phyloP scores from a whole-genome alignment of 2,888 invertebrate genomes.

The Monoplex corrugatus region DNA sequence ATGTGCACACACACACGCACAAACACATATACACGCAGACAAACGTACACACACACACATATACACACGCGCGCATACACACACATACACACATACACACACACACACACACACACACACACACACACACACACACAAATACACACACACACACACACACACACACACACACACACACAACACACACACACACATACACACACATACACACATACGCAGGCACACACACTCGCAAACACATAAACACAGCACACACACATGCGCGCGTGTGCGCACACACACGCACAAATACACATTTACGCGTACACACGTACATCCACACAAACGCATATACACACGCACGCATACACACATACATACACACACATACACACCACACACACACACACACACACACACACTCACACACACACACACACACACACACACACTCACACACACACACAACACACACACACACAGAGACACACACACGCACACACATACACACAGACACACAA shows the following conservation, averaged over 20 bases:
- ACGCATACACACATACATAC: not conserved
- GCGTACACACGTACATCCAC: not conserved
- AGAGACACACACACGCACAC: not conserved
- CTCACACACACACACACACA: not conserved
- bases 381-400: not conserved
- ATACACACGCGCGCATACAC: constrained; percentile 21
- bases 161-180: no score
- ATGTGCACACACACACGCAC: constrained; percentile 10
- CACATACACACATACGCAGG: no score
- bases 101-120: constrained; percentile 32
- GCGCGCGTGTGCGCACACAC: not conserved
- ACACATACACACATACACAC: constrained; percentile 30
- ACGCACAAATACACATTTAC: not conserved
- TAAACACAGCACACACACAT: not conserved
- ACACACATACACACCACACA: not conserved
- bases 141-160: not conserved
- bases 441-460: not conserved
- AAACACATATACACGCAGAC: constrained; percentile 25
- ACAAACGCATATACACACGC: not conserved
- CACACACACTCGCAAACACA: not conserved
- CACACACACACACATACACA: no score
- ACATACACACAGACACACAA: not conserved
- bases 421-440: not conserved
- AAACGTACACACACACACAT: constrained; percentile 7
- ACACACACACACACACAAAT: constrained; percentile 37